Evolutionary conservation across 2,888 invertebrate species (phyloP).

Genomic region (Pachycephus smyrnensis): DNA sequence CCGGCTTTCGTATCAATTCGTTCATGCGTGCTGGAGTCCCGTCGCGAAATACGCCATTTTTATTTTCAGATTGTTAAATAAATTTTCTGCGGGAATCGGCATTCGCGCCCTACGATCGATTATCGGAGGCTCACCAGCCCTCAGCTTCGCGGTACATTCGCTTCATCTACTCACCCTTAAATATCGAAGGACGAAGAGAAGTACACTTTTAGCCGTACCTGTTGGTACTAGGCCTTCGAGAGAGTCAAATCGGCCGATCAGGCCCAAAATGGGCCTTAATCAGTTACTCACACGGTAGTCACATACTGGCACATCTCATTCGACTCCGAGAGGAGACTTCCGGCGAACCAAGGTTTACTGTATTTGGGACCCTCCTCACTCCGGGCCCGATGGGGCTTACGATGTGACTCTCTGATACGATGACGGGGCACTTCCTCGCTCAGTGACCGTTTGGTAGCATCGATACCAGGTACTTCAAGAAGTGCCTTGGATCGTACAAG

Average conservation of each 20-base stretch:
- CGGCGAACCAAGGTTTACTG: conserved; percentile 55
- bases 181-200: too few relatives aligned
- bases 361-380: conserved; percentile 61
- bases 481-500: conserved; percentile 58
- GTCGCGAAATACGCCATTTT: background rate
- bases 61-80: background rate
- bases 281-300: conserved; percentile 50
- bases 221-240: too few relatives aligned
- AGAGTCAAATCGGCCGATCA: too few relatives aligned
- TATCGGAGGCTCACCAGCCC: too few relatives aligned
- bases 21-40: background rate
- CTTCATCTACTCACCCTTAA: too few relatives aligned
- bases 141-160: too few relatives aligned
- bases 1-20: too few relatives aligned
- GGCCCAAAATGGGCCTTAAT: too few relatives aligned
- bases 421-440: conserved; percentile 62
- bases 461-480: conserved; percentile 55
- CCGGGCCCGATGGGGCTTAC: conserved; percentile 56
- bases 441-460: conserved; percentile 57
- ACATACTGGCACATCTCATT: conserved; percentile 62
- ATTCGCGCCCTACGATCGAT: too few relatives aligned
- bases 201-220: too few relatives aligned
- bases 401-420: conserved; percentile 44
- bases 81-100: too few relatives aligned
- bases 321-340: conserved; percentile 30